Evolutionary conservation across 1,140 invertebrate species (phyloP), one percentile per base, ranked within the genome.

Genomic region (Drosophila arizonae): DNA sequence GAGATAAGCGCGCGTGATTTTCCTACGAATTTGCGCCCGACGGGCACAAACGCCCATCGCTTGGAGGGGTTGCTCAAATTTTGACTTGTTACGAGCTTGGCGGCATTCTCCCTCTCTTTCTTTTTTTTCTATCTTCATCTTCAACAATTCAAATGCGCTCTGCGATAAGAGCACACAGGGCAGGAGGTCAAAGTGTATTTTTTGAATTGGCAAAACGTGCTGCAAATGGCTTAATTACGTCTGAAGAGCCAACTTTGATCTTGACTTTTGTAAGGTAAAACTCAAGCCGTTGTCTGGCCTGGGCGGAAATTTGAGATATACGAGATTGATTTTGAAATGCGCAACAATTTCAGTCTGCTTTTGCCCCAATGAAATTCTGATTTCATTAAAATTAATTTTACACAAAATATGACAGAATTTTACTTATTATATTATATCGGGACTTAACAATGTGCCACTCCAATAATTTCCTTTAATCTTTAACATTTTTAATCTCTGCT

Each of bases 1-100:
- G 60, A 88, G 84, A 88, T 88, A 88, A 88, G 79, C 86, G 84
- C 84, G 85, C 84, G 85, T 88, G 84, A 88, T 88, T 88, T 88
- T 88, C 88, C 85, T 84, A 78, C 73, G 72, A 88, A 88, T 85
- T 87, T 68, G 62, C 64, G 64, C 85, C 84, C 84, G 52, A 48
- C 74, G 85, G 84, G 77, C 65, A 76, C 56, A 68, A 51, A 46
- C 66, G 60, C 24, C 50, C 39, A 50, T 62, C 36, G 15, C 11
- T 11, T 6, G 9, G 41, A 41, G 43, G 63, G 69, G 71, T 75
- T 63, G 60, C 58, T 72, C 55, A 62, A 68, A 60, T 68, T 66
- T 51, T 64, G 79, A 72, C 67, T 76, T 64, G 62, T 74, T 36
- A 24, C 26, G 26, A 63, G 52, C 68, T 63, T 65, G 70, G 21